Base-by-base conservation (phyloP, 1,140 invertebrate genomes). In the Bombus huntii region DNA sequence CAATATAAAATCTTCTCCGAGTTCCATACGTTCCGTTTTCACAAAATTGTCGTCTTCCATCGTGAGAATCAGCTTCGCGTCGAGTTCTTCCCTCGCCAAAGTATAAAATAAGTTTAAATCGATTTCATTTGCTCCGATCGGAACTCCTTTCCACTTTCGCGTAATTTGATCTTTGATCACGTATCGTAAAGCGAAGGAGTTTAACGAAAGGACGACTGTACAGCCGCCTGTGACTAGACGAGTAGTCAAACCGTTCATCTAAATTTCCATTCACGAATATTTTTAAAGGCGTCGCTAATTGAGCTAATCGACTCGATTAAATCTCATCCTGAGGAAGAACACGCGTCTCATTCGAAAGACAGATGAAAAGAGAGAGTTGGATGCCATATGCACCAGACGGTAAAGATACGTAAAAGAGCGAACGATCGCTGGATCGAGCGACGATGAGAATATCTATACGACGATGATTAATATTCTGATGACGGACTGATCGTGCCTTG, bases 381-480 rank as follows among this genome's bases (percentile, higher is more conserved):
- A 80, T 76, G 76, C 39, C 18, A 53, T 72, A 88, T 80, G 79
- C 71, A 53, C 9, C 22, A 84, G 82, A 83, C 62, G 31, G 22
- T 1, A 28, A 2, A 25, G 34, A 34, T 37, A 39, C 68, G 86
- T 75, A 71, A 80, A 87, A 42, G 80, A 89, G 79, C 85, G 85
- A 91, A 86, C 76, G 86, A 87, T 88, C 88, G 80, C 71, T 75
- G 87, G 90, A 90, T 91, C 84, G 82, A 87, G 89, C 83, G 87
- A 88, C 89, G 90, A 91, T 92, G 85, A 90, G 91, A 93, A 92
- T 89, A 93, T 92, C 88, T 92, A 91, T 90, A 85, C 89, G 84
- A 83, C 59, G 72, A 90, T 93, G 81, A 85, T 94, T 93, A 91
- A 92, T 93, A 94, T 94, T 93, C 92, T 87, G 90, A 92, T 93